Evolutionary conservation across 2,888 invertebrate species (phyloP).

Genomic region (Heliconius charithonia): DNA sequence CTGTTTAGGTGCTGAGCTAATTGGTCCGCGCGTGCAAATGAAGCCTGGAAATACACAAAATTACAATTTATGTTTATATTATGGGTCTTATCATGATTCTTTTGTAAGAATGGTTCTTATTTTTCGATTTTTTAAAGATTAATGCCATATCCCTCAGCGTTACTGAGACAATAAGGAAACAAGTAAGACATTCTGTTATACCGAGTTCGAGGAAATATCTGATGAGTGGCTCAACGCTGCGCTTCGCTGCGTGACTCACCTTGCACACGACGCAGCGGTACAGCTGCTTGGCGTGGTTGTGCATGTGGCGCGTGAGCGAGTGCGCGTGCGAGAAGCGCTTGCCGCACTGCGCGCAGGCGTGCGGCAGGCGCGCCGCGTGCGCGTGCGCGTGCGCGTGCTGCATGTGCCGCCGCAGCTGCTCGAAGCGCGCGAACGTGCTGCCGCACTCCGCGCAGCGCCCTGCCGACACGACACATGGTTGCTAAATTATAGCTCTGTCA

Average conservation of each 20-base stretch:
- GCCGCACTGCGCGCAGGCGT: constrained; percentile 76
- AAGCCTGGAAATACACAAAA: constrained; percentile 59
- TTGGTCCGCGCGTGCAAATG: constrained; percentile 77
- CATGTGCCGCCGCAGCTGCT: constrained; percentile 66
- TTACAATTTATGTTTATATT: background rate
- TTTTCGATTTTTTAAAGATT: no score
- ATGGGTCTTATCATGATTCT: no score
- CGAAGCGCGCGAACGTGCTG: constrained; percentile 63
- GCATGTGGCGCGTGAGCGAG: constrained; percentile 75
- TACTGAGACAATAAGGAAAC: no score
- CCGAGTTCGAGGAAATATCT: no score
- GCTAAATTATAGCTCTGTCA: no score
- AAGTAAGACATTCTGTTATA: no score
- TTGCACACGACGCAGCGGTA: constrained; percentile 80
- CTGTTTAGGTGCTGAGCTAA: constrained; percentile 80
- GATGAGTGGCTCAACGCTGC: no score
- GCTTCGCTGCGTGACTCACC: no score
- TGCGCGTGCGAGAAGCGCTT: constrained; percentile 75
- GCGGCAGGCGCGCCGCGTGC: constrained; percentile 53
- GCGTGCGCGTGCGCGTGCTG: constrained; percentile 58
- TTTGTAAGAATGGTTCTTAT: no score
- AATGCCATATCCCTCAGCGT: no score
- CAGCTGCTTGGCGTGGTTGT: constrained; percentile 78
- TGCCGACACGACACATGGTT: no score
- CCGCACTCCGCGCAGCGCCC: constrained; percentile 71